Conservation (phyloP, 2,888 invertebrate species). For the Drosophila affinis region DNA sequence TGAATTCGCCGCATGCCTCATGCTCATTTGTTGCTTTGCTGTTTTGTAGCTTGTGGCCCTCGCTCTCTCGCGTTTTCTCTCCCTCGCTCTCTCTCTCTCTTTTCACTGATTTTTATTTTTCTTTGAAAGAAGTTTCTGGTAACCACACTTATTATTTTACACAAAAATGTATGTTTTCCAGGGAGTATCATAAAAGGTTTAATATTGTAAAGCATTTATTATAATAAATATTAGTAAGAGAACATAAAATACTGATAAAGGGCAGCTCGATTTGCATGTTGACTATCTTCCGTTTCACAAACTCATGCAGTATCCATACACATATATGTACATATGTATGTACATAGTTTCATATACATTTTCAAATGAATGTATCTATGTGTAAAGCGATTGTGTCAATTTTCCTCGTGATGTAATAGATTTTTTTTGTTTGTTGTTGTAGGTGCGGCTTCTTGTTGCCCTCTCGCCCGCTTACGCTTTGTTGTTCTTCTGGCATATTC, state of each 20-base stretch:
- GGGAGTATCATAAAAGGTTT: neutral
- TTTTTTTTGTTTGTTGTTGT: conserved; percentile 35
- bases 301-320: conserved; percentile 9
- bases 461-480: conserved; percentile 19
- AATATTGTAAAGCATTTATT: neutral
- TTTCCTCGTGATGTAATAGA: conserved; percentile 70
- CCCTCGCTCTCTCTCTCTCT: conserved; percentile 17
- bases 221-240: neutral
- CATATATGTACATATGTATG: neutral
- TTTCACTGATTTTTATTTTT: conserved; percentile 29
- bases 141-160: neutral
- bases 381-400: conserved; percentile 50
- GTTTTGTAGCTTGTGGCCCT: conserved; percentile 53
- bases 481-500: conserved; percentile 30
- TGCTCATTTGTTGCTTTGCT: conserved; percentile 22
- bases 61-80: conserved; percentile 12
- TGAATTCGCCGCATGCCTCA: conserved; percentile 54
- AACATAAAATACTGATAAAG: neutral
- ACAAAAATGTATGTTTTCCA: neutral
- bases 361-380: conserved; percentile 6
- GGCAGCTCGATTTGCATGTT: conserved; percentile 18
- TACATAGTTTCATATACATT: conserved; percentile 6
- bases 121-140: conserved; percentile 40
- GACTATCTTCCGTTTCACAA: conserved; percentile 16
- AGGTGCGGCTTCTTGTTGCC: conserved; percentile 62